phyloP scores from a whole-genome alignment of 2,888 invertebrate species.

The Bembecia ichneumoniformis region DNA sequence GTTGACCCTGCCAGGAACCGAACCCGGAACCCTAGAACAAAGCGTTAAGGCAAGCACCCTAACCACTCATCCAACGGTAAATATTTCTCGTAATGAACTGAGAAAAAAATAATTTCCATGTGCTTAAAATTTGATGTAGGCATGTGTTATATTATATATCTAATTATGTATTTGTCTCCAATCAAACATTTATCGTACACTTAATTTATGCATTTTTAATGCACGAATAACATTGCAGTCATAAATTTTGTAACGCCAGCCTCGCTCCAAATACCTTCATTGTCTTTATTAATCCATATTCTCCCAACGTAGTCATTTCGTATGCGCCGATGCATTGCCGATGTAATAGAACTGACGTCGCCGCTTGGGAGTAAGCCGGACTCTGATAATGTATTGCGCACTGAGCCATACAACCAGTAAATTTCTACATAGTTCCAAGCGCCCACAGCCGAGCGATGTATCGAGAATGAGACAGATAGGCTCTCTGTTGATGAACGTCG shows the following conservation, averaged over 20 bases:
- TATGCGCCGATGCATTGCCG: slow-evolving; percentile 36
- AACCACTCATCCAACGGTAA: too few relatives aligned
- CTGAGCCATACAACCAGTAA: slow-evolving; percentile 32
- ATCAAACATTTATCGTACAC: too few relatives aligned
- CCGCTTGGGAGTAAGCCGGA: slow-evolving; percentile 25
- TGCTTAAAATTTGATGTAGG: too few relatives aligned
- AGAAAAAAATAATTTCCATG: too few relatives aligned
- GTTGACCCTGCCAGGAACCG: too few relatives aligned
- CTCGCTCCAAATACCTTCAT: background rate
- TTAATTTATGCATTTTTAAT: too few relatives aligned
- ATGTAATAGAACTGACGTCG: slow-evolving; percentile 33
- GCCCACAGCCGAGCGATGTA: slow-evolving; percentile 15
- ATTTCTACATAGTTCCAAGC: slow-evolving; percentile 20
- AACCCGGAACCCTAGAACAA: too few relatives aligned
- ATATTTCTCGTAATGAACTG: too few relatives aligned
- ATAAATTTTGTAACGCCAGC: background rate
- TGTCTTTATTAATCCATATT: background rate
- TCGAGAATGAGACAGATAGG: slow-evolving; percentile 29
- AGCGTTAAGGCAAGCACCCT: too few relatives aligned
- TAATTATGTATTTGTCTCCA: too few relatives aligned
- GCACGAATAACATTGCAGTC: background rate
- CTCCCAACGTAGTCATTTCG: slow-evolving; percentile 25
- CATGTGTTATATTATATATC: too few relatives aligned
- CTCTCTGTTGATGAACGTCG: slow-evolving; percentile 26
- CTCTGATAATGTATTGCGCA: slow-evolving; percentile 37